Evolutionary conservation across 2,113 vertebrate genomes (phyloP).

Genomic region (Vombatus ursinus): DNA sequence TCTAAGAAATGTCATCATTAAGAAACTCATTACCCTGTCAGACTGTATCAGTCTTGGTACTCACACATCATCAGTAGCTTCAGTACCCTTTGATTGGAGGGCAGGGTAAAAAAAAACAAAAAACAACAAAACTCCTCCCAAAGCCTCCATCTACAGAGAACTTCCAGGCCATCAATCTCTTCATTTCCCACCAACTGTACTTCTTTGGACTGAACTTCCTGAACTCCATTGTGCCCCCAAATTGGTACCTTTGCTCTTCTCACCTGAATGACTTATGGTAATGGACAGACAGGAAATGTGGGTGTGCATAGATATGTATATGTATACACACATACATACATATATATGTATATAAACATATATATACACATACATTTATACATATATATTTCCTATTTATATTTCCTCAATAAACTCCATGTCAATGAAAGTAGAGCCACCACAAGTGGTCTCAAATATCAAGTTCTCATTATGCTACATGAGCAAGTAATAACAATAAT

Average conservation of each 20-base stretch:
- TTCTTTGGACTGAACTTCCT: neutral
- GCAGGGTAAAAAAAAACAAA: neutral
- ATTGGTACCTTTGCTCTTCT: neutral
- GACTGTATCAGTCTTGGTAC: no score
- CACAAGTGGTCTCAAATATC: neutral
- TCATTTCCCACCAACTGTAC: neutral
- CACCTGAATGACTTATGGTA: no score
- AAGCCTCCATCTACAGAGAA: neutral
- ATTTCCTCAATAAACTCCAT: neutral
- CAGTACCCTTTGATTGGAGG: neutral
- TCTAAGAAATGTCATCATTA: neutral
- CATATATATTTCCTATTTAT: neutral
- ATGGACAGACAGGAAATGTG: no score
- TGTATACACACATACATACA: neutral
- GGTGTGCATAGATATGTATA: no score
- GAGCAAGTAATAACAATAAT: neutral
- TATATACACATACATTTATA: no score
- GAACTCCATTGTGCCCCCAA: neutral
- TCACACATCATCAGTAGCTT: neutral
- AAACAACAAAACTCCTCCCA: neutral
- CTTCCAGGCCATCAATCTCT: neutral
- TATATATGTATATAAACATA: no score
- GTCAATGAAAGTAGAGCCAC: neutral
- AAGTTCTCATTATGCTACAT: neutral
- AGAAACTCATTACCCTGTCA: neutral